Conservation (phyloP, 1,140 invertebrate genomes). For the Drosophila pseudoananassae region DNA sequence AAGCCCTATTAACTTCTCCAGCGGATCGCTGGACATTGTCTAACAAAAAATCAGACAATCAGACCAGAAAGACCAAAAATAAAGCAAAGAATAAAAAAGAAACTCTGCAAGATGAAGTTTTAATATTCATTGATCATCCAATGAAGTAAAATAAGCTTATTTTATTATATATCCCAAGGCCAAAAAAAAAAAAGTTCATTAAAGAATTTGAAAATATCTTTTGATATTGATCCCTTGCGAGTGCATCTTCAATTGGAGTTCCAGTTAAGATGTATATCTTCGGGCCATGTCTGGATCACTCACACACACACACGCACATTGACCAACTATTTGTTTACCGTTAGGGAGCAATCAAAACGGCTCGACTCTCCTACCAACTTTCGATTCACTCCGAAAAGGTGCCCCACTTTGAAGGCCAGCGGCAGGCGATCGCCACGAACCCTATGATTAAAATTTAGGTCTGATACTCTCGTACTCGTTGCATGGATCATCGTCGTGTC, state of each 20-base stretch:
- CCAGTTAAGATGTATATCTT: constrained; percentile 53
- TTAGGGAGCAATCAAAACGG: constrained; percentile 73
- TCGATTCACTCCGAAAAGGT: constrained; percentile 13
- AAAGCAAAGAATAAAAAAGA: constrained; percentile 9
- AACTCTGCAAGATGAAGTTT: not conserved
- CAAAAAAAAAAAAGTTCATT: constrained; percentile 5
- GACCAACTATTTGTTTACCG: constrained; percentile 62
- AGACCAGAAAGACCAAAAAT: not conserved
- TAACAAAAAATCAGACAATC: constrained; percentile 4
- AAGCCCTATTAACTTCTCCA: constrained; percentile 21
- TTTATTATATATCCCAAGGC: constrained; percentile 29
- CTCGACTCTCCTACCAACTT: constrained; percentile 2
- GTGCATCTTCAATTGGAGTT: constrained; percentile 44
- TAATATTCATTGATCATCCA: constrained; percentile 45
- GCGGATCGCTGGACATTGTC: constrained; percentile 15
- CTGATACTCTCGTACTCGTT: constrained; percentile 18
- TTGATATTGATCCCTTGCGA: not conserved
- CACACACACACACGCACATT: not conserved
- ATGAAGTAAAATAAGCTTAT: constrained; percentile 9
- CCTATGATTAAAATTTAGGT: constrained; percentile 78
- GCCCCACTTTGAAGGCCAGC: constrained; percentile 71
- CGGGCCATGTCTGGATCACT: constrained; percentile 43
- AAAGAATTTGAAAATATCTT: not conserved
- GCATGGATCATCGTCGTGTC: constrained; percentile 17
- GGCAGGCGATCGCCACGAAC: constrained; percentile 38